A percentile compares a stretch with the other conserved stretches of the same genome.
phyloP scores from a whole-genome alignment of 1,140 invertebrate species.

The Nasonia vitripennis region DNA sequence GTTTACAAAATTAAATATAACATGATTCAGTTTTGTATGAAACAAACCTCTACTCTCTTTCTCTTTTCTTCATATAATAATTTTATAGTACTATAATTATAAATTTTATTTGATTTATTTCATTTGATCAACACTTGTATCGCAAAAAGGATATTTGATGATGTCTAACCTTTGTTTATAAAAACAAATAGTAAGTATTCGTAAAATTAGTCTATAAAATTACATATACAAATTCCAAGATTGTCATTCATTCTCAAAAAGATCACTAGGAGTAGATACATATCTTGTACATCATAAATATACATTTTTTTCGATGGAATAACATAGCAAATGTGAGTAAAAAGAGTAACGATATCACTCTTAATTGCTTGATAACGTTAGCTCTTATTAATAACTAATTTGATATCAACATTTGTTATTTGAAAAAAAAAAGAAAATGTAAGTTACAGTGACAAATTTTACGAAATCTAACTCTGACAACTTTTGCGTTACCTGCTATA shows the following conservation, averaged over 20 bases:
- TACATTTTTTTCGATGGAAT: conserved; percentile 30
- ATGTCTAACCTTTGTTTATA: conserved; percentile 1
- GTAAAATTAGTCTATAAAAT: conserved; percentile 36
- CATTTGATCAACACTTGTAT: neutral
- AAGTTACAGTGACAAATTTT: neutral
- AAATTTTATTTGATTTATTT: conserved; percentile 27
- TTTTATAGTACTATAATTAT: conserved; percentile 30
- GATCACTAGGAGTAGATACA: conserved; percentile 26
- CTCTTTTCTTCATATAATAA: conserved; percentile 26
- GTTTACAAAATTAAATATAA: conserved; percentile 46
- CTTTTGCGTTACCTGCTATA: neutral
- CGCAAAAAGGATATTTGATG: conserved; percentile 2
- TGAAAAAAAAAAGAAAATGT: neutral
- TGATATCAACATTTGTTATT: conserved; percentile 5
- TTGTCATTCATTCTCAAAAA: conserved; percentile 46
- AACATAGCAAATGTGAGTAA: conserved; percentile 24
- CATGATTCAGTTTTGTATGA: conserved; percentile 7
- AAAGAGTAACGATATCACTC: conserved; percentile 26
- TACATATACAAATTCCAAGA: conserved; percentile 35
- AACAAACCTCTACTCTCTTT: conserved; percentile 5
- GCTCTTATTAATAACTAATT: conserved; percentile 21
- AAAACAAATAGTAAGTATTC: conserved; percentile 12
- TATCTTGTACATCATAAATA: conserved; percentile 8
- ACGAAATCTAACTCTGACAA: neutral
- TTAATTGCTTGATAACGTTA: neutral